phyloP scores from a whole-genome alignment of 2,113 vertebrate species.

The Gadus macrocephalus region DNA sequence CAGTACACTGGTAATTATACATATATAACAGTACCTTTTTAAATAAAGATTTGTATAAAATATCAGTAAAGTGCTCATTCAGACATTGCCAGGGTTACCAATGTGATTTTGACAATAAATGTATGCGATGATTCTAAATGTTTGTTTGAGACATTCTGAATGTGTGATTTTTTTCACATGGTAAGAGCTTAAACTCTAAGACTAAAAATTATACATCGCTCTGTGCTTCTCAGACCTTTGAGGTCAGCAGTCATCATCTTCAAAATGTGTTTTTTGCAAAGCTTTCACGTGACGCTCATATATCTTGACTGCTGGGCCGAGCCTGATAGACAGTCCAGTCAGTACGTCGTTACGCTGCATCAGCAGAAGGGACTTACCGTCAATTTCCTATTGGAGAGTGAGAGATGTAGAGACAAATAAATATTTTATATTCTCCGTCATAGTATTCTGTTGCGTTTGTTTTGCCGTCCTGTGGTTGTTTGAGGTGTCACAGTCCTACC shows the following conservation, averaged over 20 bases:
- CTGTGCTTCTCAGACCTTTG: neutral
- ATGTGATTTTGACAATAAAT: too few species aligned
- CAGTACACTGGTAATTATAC: neutral
- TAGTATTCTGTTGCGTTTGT: neutral
- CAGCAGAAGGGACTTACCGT: constrained; percentile 85
- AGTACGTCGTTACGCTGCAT: constrained; percentile 87
- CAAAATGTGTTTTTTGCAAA: constrained; percentile 84
- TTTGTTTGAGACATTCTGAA: too few species aligned
- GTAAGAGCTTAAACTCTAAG: too few species aligned
- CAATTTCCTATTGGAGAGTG: constrained; percentile 76
- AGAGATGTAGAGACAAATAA: neutral
- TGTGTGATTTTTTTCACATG: too few species aligned
- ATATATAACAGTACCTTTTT: neutral
- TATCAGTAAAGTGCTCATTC: too few species aligned
- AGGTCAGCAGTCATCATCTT: constrained; percentile 76
- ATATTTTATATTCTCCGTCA: neutral
- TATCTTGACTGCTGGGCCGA: constrained; percentile 87
- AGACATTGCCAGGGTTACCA: too few species aligned
- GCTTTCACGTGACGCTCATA: constrained; percentile 86
- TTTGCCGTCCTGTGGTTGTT: constrained; percentile 37
- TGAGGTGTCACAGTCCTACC: constrained; percentile 58
- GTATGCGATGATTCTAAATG: too few species aligned
- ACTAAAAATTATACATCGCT: too few species aligned
- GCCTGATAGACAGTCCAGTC: constrained; percentile 83
- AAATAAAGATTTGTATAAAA: neutral